phyloP scores from a whole-genome alignment of 2,797 vertebrate genomes.

The Netta rufina region DNA sequence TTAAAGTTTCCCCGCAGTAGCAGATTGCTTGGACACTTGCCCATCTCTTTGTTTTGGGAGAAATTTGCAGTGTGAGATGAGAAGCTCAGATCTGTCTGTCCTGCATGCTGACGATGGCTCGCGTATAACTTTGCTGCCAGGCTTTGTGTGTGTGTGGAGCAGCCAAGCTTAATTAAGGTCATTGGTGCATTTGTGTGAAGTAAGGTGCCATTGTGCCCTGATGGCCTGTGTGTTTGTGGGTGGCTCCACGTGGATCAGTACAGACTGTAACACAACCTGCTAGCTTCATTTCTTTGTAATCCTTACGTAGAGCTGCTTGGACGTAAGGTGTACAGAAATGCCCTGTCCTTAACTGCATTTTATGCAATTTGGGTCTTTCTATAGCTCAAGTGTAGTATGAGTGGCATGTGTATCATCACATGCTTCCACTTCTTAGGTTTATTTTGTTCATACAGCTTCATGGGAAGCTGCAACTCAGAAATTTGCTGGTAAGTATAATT shows the following conservation, averaged over 20 bases:
- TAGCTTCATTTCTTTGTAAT: background rate
- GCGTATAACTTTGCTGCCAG: background rate
- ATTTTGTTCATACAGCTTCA: background rate
- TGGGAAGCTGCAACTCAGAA: background rate
- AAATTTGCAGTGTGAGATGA: background rate
- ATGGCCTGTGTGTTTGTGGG: background rate
- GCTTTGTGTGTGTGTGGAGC: background rate
- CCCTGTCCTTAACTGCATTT: background rate
- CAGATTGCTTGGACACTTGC: background rate
- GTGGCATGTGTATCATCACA: accelerated
- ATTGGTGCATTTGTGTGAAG: background rate
- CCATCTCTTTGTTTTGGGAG: background rate
- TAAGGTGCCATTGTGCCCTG: background rate
- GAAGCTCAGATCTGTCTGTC: background rate
- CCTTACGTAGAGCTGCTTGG: background rate
- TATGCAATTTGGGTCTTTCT: background rate
- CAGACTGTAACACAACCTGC: background rate
- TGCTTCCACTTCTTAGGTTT: background rate
- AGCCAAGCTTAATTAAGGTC: background rate
- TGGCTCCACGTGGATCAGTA: accelerated
- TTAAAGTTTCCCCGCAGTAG: background rate
- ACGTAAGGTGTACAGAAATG: background rate
- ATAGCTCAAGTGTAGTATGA: background rate
- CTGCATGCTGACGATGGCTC: background rate
- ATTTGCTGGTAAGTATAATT: background rate